Percentiles rank a stretch among this genome's conserved stretches.
Evolutionary conservation across 2,888 invertebrate species (phyloP).

Genomic region (Catocala fraxini): DNA sequence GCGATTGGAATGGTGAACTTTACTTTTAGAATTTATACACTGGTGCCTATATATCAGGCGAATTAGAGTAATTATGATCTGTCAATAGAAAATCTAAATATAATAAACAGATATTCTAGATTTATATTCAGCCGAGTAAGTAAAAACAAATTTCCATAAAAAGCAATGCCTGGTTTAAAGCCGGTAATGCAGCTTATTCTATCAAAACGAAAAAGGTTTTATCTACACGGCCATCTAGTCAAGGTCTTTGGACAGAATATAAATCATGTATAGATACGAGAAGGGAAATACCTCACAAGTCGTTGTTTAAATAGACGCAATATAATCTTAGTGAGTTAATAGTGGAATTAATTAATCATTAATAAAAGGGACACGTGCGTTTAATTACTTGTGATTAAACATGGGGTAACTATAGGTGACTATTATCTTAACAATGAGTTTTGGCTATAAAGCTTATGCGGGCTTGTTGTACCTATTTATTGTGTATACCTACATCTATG

Average conservation of each 20-base stretch:
- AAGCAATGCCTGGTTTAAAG: no score
- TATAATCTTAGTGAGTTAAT: constrained; percentile 37
- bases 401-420: constrained; percentile 52
- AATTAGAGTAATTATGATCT: no score
- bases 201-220: constrained; percentile 5
- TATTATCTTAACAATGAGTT: constrained; percentile 59
- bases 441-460: constrained; percentile 63
- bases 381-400: constrained; percentile 65
- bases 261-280: constrained; percentile 13
- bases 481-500: background rate
- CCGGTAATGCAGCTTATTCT: background rate
- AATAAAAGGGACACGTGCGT: constrained; percentile 66
- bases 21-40: no score
- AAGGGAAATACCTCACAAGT: constrained; percentile 35
- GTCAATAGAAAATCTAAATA: no score
- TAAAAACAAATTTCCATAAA: no score
- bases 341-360: constrained; percentile 50
- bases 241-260: constrained; percentile 18
- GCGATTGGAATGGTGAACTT: no score
- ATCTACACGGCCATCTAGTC: constrained; percentile 7
- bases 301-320: constrained; percentile 16
- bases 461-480: constrained; percentile 48
- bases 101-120: no score
- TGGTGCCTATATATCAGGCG: no score
- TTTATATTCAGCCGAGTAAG: no score